Evolutionary conservation across 2,113 vertebrate genomes (phyloP).

Genomic region (Bubo bubo): DNA sequence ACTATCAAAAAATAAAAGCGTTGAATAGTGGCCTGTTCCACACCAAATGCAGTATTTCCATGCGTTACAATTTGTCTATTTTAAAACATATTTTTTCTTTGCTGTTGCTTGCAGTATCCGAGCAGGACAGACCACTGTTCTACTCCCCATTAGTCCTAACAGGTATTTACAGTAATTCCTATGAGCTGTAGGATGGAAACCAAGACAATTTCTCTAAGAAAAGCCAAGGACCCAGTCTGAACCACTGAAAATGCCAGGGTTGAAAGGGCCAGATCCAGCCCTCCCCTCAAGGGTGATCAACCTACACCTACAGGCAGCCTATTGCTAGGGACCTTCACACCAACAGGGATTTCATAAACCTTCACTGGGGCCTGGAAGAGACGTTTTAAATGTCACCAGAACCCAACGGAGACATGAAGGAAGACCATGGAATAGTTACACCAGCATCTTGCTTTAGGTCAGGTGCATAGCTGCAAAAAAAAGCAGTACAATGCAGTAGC

Average conservation of each 20-base stretch:
- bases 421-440: neutral
- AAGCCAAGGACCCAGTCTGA: neutral
- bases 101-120: neutral
- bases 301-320: neutral
- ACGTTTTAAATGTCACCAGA: neutral
- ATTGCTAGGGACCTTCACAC: neutral
- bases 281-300: fast-evolving
- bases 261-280: neutral
- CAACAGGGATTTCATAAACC: neutral
- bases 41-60: neutral
- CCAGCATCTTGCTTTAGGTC: neutral
- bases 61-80: neutral
- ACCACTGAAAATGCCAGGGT: fast-evolving
- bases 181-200: fast-evolving
- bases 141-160: neutral
- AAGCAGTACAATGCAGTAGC: neutral
- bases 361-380: neutral
- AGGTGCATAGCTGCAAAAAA: neutral
- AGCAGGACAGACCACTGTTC: fast-evolving
- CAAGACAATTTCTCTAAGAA: neutral
- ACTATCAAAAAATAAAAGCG: neutral
- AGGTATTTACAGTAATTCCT: neutral
- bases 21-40: neutral
- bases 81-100: neutral
- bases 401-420: neutral